Evolutionary conservation across 2,888 invertebrate genomes (phyloP), one percentile per base, ranked within the genome.

Genomic region (Archaeoteleia sp.): DNA sequence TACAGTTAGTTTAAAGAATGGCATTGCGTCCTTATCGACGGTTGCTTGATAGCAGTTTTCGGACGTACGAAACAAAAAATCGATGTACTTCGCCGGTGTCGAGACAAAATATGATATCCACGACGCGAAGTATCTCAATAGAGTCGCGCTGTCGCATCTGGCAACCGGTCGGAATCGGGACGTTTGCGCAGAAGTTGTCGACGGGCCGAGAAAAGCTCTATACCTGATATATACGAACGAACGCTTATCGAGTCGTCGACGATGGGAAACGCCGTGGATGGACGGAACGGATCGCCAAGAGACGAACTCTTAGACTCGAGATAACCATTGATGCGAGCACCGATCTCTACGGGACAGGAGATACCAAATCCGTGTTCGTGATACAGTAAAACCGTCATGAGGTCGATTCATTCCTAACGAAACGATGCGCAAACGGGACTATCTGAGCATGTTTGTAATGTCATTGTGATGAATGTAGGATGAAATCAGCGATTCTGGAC

Each of bases 391-490:
- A 45, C 49, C 42, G 42, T 27, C 42, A 27, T 13, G 20, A 25
- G 42, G 42, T 17, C 42, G 42, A 42, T 55, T 29, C 27, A 25
- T 20, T 20, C 20, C 5, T 20, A 23, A 30, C 37, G 35, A 46
- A 45, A 46, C 27, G 23, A 48, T 46, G 29, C 60, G 62, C 62
- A 61, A 34, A 57, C 29, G 9, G 9, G 23, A n/a, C 14, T 23
- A 1, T 37, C 55, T 65, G 71, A 72, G 51, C 75, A 67, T 73
- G 74, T n/a, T 78, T 76, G 70, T 78, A 78, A 78, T 78, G 63
- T 76, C 71, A 75, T 78, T 78, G 72, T 78, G 73, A 78, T 63
- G 63, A 63, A 63, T 78, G 74, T 78, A 78, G 78, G 78, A 78
- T 62, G 55, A 74, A 73, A 71, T 74, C 54, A 17, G 42, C 62